Conservation (phyloP, 2,113 vertebrate genomes). For the Blennius ocellaris region DNA sequence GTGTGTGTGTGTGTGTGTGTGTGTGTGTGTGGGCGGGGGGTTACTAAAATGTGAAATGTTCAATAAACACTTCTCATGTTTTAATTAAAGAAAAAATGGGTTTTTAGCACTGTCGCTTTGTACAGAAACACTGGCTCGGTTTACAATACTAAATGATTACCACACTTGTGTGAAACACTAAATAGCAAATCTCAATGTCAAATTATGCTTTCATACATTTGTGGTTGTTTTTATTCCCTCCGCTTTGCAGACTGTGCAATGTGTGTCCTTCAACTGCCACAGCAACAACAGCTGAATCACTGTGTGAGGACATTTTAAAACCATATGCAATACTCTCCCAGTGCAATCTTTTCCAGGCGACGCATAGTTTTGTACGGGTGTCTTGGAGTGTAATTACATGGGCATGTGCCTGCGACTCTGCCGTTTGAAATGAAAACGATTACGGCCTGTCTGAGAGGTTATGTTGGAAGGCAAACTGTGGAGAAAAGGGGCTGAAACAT, state of each 20-base stretch:
- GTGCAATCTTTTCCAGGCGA: conserved; percentile 30
- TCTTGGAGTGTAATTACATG: conserved; percentile 46
- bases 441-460: conserved; percentile 34
- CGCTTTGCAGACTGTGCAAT: conserved; percentile 4
- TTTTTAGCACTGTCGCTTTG: neutral
- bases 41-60: too few relatives aligned
- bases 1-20: too few relatives aligned
- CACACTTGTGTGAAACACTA: neutral
- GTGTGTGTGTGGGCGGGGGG: too few relatives aligned
- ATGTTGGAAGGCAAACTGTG: conserved; percentile 40
- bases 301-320: conserved; percentile 41
- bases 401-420: conserved; percentile 26
- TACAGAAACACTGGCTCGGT: neutral
- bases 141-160: neutral
- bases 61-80: too few relatives aligned
- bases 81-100: too few relatives aligned
- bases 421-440: conserved; percentile 42
- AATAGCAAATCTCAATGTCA: neutral
- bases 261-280: conserved; percentile 31
- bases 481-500: conserved; percentile 31
- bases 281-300: conserved; percentile 21
- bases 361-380: conserved; percentile 47
- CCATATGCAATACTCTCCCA: conserved; percentile 37
- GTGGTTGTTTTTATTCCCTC: conserved; percentile 4
- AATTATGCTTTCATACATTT: conserved; percentile 3